Conservation (phyloP, 64 coral and sea anemone species). For the Montipora capricornis region DNA sequence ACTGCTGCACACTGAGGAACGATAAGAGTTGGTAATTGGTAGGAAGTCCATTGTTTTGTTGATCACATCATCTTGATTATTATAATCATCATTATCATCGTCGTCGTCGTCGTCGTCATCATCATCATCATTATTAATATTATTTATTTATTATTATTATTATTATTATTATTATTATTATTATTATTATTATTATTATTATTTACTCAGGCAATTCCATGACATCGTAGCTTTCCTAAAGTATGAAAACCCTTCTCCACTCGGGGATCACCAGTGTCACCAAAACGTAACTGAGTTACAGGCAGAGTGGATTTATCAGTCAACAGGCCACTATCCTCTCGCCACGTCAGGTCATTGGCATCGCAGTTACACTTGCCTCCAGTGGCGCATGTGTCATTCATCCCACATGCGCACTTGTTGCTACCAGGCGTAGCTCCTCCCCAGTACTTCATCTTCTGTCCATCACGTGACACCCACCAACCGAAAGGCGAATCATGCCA, state of each 20-base stretch:
- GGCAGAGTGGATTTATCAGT: constrained; percentile 59
- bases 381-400: constrained; percentile 33
- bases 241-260: constrained; percentile 64
- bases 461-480: constrained; percentile 84
- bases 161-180: too few species aligned
- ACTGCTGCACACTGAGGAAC: too few species aligned
- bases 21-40: too few species aligned
- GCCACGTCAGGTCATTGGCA: constrained; percentile 63
- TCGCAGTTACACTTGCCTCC: constrained; percentile 57
- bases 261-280: constrained; percentile 64
- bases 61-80: too few species aligned
- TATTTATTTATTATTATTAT: too few species aligned
- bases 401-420: constrained; percentile 64
- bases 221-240: constrained; percentile 66
- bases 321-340: constrained; percentile 69
- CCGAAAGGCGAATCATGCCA: constrained; percentile 44
- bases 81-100: too few species aligned
- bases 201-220: constrained; percentile 26
- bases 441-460: constrained; percentile 69
- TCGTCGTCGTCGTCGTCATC: too few species aligned
- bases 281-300: constrained; percentile 67
- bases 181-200: too few species aligned
- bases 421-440: constrained; percentile 44
- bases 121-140: too few species aligned
- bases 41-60: too few species aligned